Base-by-base conservation (phyloP, 2,888 invertebrate species). In the Eristalis tenax region DNA sequence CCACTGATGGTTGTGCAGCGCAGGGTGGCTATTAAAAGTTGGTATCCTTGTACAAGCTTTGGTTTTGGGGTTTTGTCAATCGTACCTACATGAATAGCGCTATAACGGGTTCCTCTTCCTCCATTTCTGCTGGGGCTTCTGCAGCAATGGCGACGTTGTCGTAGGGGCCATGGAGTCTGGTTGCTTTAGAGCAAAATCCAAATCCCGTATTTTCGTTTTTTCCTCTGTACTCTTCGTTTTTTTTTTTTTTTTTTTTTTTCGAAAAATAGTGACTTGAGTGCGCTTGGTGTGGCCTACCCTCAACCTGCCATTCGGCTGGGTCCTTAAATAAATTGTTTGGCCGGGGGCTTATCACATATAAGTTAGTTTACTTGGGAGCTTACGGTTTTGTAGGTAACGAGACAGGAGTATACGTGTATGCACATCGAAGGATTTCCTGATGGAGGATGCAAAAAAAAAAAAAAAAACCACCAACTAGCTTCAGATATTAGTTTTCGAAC, bases 11-110 rank as follows among this genome's bases (percentile, higher is more conserved):
- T 74, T 76, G 63, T 70, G 76, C 64, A 66, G 61, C 59, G 82
- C 78, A 63, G 83, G 71, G 76, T 80, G 83, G 87, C 87, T 87
- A 87, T 87, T 87, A 87, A 87, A 87, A 87, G 68, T 87, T 87
- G 87, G 83, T 87, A 87, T 87, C 87, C 87, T 87, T 87, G 83
- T 87, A 83, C 71, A 76, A 83, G 83, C 76, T 87, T 83, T 87
- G 87, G 87, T 83, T 83, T 87, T 83, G 87, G 83, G 83, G 79
- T 87, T 87, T 83, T 87, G 87, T 87, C 87, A 87, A 87, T 87
- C 83, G 79, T 83, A 82, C 74, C 75, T 83, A 74, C 85, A 82
- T 65, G 69, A 74, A 86, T 78, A 38, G 70, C 86, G 82, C 86
- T 86, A 68, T 65, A 82, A 74, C 85, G 65, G 82, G 77, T 59